A percentile compares a stretch with the other conserved stretches of the same genome.
These are phyloP conservation scores for Danio choprae DNA, from an alignment of 2,797 vertebrate species.

Conservation along the genomic window DNA sequence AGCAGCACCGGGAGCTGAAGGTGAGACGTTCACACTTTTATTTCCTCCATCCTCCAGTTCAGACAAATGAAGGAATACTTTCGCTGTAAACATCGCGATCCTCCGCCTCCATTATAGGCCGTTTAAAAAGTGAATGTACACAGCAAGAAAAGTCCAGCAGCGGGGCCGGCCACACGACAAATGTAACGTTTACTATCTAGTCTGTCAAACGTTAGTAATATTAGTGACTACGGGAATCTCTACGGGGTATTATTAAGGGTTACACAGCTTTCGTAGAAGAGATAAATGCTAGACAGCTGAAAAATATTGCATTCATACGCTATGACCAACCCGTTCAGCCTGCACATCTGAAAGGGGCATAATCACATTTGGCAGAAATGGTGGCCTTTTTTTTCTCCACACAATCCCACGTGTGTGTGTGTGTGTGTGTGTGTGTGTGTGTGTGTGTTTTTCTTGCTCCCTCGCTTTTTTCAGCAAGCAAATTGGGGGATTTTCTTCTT, in stretches of 20 bases:
- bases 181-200: constrained; percentile 25
- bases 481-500: constrained; percentile 25
- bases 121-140: constrained; percentile 14
- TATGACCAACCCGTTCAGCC: constrained; percentile 4
- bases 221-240: constrained; percentile 46
- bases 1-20: constrained; percentile 46
- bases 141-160: constrained; percentile 39
- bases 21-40: constrained; percentile 43
- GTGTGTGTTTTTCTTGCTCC: constrained; percentile 31
- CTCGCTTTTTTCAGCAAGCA: constrained; percentile 33
- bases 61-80: background rate
- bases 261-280: constrained; percentile 52
- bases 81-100: constrained; percentile 26
- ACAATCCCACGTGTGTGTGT: constrained; percentile 9
- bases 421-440: too few species aligned
- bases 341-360: constrained; percentile 6
- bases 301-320: constrained; percentile 64
- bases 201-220: constrained; percentile 44
- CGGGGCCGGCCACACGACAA: constrained; percentile 25
- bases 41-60: background rate
- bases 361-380: constrained; percentile 36
- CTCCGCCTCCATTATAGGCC: constrained; percentile 15
- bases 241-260: constrained; percentile 41
- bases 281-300: constrained; percentile 65
- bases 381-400: constrained; percentile 9